Evolutionary conservation across 2,888 invertebrate genomes (phyloP).

Genomic region (Theretra japonica): DNA sequence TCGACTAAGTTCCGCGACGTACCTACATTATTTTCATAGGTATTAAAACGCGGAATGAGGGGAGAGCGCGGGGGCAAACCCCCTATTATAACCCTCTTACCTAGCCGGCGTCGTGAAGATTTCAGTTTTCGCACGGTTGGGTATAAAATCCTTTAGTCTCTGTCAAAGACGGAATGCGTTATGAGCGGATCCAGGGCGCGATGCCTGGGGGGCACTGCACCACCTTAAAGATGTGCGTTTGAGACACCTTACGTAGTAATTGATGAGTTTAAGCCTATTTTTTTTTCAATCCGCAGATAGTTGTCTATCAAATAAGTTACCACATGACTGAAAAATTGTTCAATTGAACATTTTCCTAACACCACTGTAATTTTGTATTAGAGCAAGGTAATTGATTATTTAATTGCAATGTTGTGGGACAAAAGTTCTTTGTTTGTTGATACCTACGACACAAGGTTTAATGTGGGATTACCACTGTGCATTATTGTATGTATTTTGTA

Average conservation of each 20-base stretch:
- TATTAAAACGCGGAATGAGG: neutral
- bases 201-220: conserved; percentile 4
- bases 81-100: conserved; percentile 10
- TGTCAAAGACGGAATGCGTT: conserved; percentile 25
- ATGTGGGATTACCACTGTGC: too few species aligned
- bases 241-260: neutral
- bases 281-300: too few species aligned
- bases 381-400: too few species aligned
- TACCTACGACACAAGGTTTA: too few species aligned
- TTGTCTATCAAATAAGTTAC: too few species aligned
- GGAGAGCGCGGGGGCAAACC: conserved; percentile 8
- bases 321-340: too few species aligned
- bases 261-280: too few species aligned
- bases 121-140: conserved; percentile 26
- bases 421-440: too few species aligned
- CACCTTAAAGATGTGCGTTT: neutral
- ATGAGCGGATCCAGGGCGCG: neutral
- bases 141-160: conserved; percentile 22
- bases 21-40: conserved; percentile 11
- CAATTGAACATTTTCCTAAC: too few species aligned
- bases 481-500: too few species aligned
- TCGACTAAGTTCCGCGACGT: neutral
- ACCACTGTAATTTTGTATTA: too few species aligned
- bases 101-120: conserved; percentile 8
- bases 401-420: too few species aligned